Percentiles rank a stretch among this genome's conserved stretches.
These are phyloP conservation scores for Archips crataeganus DNA, from an alignment of 2,888 invertebrate genomes.

Conservation along the genomic window DNA sequence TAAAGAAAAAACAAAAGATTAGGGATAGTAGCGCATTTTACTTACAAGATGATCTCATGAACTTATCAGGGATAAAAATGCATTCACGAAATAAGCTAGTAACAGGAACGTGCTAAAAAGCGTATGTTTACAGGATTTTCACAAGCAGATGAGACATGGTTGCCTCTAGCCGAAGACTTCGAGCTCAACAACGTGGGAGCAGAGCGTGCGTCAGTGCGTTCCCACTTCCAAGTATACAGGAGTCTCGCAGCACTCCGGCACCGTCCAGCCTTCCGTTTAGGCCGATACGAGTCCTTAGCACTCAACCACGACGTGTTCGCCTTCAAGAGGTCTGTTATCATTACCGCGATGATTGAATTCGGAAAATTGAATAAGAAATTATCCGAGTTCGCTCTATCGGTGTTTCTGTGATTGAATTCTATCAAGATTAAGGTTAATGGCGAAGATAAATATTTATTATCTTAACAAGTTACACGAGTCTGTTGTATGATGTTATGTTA, in stretches of 20 bases:
- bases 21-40: too few species aligned
- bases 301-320: conserved; percentile 83
- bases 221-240: conserved; percentile 84
- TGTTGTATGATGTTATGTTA: not conserved
- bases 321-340: conserved; percentile 76
- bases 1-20: too few species aligned
- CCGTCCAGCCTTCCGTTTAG: conserved; percentile 80
- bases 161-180: conserved; percentile 88
- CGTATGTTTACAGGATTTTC: conserved; percentile 84
- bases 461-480: not conserved
- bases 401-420: conserved; percentile 12
- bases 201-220: conserved; percentile 78
- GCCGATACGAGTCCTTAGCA: conserved; percentile 81
- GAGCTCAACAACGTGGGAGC: conserved; percentile 83
- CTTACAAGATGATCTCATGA: too few species aligned
- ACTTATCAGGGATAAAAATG: too few species aligned
- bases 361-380: not conserved
- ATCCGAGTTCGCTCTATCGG: conserved; percentile 2
- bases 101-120: too few species aligned
- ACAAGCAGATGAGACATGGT: conserved; percentile 84
- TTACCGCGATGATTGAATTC: conserved; percentile 9
- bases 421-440: conserved; percentile 6
- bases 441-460: not conserved
- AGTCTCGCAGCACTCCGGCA: conserved; percentile 83
- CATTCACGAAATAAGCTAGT: too few species aligned